Evolutionary conservation across 2,888 invertebrate species (phyloP).

Genomic region (Ectemnius lituratus): DNA sequence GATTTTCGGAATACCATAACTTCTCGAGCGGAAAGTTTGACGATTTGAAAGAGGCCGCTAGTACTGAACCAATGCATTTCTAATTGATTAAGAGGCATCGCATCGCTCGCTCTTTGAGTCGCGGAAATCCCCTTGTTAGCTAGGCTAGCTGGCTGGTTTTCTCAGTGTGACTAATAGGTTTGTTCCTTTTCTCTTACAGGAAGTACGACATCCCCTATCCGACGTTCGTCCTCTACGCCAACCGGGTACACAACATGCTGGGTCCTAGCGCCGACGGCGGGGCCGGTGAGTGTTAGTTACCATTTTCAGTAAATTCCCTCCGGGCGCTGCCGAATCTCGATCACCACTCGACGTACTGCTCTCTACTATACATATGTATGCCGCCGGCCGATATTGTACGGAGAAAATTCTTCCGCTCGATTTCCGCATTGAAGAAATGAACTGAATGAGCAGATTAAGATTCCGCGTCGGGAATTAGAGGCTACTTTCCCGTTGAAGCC

Average conservation of each 20-base stretch:
- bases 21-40: too few species aligned
- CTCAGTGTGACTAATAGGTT: background rate
- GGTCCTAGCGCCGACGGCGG: slow-evolving; percentile 95
- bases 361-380: too few species aligned
- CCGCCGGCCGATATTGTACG: too few species aligned
- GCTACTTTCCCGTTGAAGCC: too few species aligned
- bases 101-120: background rate
- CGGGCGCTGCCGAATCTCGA: slow-evolving; percentile 42
- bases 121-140: background rate
- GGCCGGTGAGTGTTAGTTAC: slow-evolving; percentile 83
- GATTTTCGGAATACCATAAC: too few species aligned
- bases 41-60: too few species aligned
- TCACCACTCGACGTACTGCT: background rate
- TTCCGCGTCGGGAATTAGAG: too few species aligned
- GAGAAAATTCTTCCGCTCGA: too few species aligned
- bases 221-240: slow-evolving; percentile 95
- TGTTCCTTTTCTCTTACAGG: slow-evolving; percentile 76
- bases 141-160: background rate
- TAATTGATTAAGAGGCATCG: slow-evolving; percentile 30
- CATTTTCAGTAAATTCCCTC: slow-evolving; percentile 53
- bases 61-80: slow-evolving; percentile 27
- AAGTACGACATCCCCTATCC: slow-evolving; percentile 97
- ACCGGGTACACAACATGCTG: slow-evolving; percentile 95
- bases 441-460: too few species aligned
- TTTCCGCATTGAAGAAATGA: too few species aligned